phyloP scores from a whole-genome alignment of 2,888 invertebrate species.

The Plebejus anna region DNA sequence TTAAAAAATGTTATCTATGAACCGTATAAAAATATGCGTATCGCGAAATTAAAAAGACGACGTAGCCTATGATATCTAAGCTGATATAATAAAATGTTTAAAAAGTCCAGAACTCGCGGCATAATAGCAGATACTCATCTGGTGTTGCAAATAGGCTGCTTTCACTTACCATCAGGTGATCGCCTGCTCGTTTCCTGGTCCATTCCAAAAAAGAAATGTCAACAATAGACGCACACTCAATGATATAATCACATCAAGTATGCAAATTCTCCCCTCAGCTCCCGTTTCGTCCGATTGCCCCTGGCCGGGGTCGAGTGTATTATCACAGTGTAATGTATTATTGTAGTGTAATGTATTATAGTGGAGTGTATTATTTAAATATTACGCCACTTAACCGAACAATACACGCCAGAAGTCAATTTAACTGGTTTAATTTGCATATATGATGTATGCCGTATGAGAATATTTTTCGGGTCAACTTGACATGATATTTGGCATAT shows the following conservation, averaged over 20 bases:
- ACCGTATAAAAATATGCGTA: no score
- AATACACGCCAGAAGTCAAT: conserved; percentile 53
- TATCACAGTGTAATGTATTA: conserved; percentile 20
- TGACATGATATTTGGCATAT: conserved; percentile 40
- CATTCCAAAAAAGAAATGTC: neutral
- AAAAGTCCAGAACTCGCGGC: no score
- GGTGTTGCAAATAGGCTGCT: neutral
- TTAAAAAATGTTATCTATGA: no score
- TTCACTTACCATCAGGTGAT: neutral
- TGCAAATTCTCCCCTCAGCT: conserved; percentile 17
- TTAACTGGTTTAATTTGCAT: conserved; percentile 43
- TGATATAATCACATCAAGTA: conserved; percentile 1
- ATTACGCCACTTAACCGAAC: conserved; percentile 55
- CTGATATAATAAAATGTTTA: no score
- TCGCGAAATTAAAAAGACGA: no score
- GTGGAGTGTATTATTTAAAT: conserved; percentile 55
- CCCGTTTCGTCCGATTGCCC: conserved; percentile 25
- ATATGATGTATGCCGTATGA: conserved; percentile 40
- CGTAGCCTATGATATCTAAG: no score
- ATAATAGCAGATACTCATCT: no score
- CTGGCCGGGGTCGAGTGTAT: neutral
- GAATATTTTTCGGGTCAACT: conserved; percentile 40
- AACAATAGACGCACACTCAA: neutral
- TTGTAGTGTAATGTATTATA: conserved; percentile 17
- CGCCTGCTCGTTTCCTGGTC: neutral